Evolutionary conservation across 2,113 vertebrate species (phyloP).

Genomic region (Scophthalmus maximus): DNA sequence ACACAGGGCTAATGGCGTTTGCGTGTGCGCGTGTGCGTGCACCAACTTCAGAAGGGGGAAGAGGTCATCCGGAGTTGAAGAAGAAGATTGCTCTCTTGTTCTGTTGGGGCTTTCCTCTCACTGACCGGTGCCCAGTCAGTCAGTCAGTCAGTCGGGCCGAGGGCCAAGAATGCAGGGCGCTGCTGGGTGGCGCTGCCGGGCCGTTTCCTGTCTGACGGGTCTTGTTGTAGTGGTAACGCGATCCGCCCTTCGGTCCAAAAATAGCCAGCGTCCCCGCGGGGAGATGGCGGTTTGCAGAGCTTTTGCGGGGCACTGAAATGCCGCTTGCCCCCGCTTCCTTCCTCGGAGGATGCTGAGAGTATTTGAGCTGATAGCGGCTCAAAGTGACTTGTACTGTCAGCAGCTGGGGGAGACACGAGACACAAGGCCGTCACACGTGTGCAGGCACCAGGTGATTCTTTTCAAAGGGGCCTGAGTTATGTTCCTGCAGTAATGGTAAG

Average conservation of each 20-base stretch:
- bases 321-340: slow-evolving; percentile 70
- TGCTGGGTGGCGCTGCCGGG: slow-evolving; percentile 67
- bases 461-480: too few species aligned
- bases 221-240: slow-evolving; percentile 74
- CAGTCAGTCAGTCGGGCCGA: slow-evolving; percentile 30
- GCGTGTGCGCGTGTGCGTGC: slow-evolving; percentile 21
- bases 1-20: slow-evolving; percentile 26
- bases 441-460: slow-evolving; percentile 47
- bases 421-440: slow-evolving; percentile 20
- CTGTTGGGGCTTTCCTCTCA: slow-evolving; percentile 64
- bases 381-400: slow-evolving; percentile 42
- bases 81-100: slow-evolving; percentile 57
- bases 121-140: slow-evolving; percentile 14
- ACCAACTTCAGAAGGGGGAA: slow-evolving; percentile 27
- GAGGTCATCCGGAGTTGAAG: slow-evolving; percentile 66
- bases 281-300: slow-evolving; percentile 66
- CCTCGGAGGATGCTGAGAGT: slow-evolving; percentile 68
- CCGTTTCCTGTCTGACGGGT: slow-evolving; percentile 81
- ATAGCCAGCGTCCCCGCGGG: slow-evolving; percentile 75
- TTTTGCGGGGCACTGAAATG: slow-evolving; percentile 55
- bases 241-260: slow-evolving; percentile 75
- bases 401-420: slow-evolving; percentile 36
- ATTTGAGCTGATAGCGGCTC: slow-evolving; percentile 55
- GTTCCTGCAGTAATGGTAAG: slow-evolving; percentile 14
- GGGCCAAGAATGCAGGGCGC: slow-evolving; percentile 67